Evolutionary conservation across 2,888 invertebrate genomes (phyloP).

Genomic region (Lithophane leautieri): DNA sequence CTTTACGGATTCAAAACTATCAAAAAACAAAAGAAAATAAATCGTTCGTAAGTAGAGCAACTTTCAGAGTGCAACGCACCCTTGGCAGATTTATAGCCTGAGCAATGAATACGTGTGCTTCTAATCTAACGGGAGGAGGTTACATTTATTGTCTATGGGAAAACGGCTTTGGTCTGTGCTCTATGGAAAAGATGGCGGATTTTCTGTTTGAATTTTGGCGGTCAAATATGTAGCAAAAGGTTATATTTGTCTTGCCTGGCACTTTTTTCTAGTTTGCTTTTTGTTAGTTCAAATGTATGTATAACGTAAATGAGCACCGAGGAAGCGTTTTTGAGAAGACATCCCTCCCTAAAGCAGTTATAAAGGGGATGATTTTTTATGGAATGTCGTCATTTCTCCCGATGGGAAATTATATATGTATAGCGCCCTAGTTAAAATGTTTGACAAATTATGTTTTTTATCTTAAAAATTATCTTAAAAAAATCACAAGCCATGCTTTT

Average conservation of each 20-base stretch:
- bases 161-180: constrained; percentile 20
- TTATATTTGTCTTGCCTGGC: too few species aligned
- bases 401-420: too few species aligned
- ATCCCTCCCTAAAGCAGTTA: too few species aligned
- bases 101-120: constrained; percentile 55
- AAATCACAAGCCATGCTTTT: too few species aligned
- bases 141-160: constrained; percentile 54
- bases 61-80: constrained; percentile 41
- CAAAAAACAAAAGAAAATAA: constrained; percentile 21
- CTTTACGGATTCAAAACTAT: constrained; percentile 7
- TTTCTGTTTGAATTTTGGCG: background rate
- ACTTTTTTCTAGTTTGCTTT: background rate
- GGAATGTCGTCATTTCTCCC: too few species aligned
- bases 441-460: too few species aligned
- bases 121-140: constrained; percentile 61
- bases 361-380: too few species aligned
- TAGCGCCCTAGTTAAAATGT: too few species aligned
- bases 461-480: too few species aligned
- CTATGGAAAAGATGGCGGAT: constrained; percentile 37
- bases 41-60: constrained; percentile 54
- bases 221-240: background rate
- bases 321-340: too few species aligned
- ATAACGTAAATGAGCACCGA: too few species aligned
- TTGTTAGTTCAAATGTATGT: too few species aligned
- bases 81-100: constrained; percentile 57